phyloP scores from a whole-genome alignment of 2,797 vertebrate species.

The Oreochromis mossambicus region DNA sequence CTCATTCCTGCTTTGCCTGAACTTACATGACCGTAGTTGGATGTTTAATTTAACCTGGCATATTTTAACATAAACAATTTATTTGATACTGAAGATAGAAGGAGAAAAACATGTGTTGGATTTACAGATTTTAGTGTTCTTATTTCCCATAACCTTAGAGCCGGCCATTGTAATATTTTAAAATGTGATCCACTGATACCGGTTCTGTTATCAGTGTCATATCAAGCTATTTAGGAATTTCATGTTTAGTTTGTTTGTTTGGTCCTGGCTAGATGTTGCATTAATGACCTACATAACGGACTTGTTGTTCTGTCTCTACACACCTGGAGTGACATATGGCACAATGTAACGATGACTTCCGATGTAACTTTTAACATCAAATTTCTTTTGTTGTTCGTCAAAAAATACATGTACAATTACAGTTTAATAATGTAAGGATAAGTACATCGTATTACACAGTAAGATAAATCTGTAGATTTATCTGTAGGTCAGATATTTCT shows the following conservation, averaged over 20 bases:
- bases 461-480: neutral
- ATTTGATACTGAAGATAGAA: neutral
- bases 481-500: neutral
- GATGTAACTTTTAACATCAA: neutral
- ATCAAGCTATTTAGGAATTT: neutral
- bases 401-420: neutral
- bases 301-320: neutral
- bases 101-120: neutral
- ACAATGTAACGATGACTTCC: neutral
- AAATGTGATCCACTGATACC: neutral
- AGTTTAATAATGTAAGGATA: neutral
- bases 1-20: neutral
- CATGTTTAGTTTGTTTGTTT: slow-evolving; percentile 3
- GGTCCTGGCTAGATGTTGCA: slow-evolving; percentile 4
- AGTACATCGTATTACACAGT: neutral
- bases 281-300: slow-evolving; percentile 11
- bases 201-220: neutral
- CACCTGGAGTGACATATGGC: neutral
- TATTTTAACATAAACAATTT: neutral
- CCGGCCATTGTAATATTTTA: neutral
- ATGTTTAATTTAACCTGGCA: neutral
- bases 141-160: slow-evolving; percentile 15
- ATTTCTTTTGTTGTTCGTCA: neutral
- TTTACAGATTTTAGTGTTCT: neutral
- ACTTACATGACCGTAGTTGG: neutral